Base-by-base conservation (phyloP, 2,797 vertebrate species). In the Todus mexicanus region DNA sequence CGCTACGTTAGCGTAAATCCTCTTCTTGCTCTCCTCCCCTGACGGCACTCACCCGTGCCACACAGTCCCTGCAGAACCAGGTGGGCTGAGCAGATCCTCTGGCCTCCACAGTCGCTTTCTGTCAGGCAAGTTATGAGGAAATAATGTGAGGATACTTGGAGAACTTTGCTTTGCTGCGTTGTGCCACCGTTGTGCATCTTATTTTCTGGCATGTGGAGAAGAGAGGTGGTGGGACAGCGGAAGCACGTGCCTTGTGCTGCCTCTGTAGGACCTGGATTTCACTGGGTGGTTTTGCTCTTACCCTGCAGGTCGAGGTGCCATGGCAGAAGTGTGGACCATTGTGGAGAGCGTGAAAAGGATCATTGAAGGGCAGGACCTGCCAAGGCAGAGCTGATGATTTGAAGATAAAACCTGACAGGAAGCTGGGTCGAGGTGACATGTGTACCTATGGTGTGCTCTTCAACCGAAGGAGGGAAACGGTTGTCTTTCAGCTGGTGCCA, bases 251-350 rank as follows among this genome's bases (percentile, higher is more conserved):
- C 50, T 43, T 1, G 1, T 25, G 15, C 45, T 20, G 1, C 43
- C 27, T 74, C 37, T 13, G 3, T 14, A 35, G 37, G 56, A 69
- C 31, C 42, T 31, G 57, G n/a, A 31, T 79, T 76, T 95, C 60
- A 84, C 70, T 1, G 0, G 10, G 59, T 40, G 50, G 12, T 37
- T 85, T 74, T 85, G 43, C 56, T 91, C 69, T 96, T 73, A 6
- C 74, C 72, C 89, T 94, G 26, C 96, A 99, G 99, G 99, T 93
- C 98, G 95, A 95, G 99, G 99, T 6, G 99, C 98, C 95, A 99
- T 99, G 99, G 99, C 99, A 48, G 99, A 99, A 89, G 98, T 99
- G 68, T 94, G 96, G 11, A 98, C 98, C 63, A 99, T 99, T 42
- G 95, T 99, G 91, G 96, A 96, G 69, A 95, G 94, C 15, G 97